Base-by-base conservation (phyloP, 2,113 vertebrate species). In the Eretmochelys imbricata region DNA sequence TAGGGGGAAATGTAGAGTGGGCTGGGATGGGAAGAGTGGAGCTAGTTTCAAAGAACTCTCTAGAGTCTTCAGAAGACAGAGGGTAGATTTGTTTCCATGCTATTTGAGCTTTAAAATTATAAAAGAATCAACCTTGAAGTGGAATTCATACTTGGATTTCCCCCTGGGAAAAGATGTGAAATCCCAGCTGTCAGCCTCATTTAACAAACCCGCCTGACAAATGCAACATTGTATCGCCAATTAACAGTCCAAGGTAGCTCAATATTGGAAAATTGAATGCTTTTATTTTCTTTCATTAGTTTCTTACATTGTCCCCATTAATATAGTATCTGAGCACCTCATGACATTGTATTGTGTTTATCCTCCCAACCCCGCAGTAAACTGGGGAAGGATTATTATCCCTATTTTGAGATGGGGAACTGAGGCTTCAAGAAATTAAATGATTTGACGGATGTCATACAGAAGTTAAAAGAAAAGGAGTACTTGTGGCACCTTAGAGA, bases 121-220 rank as follows among this genome's bases (percentile, higher is more conserved):
- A 57, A 57, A 57, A 27, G 25, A 25, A 25, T 57, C 24, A 57
- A 57, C 10, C 55, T 57, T 57, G 55, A 57, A 27, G 24, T 57
- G 55, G 55, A 57, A 57, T 57, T 57, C 55, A 57, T 57, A 57
- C 10, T 27, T 57, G 55, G 55, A 27, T 57, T 57, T 57, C 25
- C 29, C 57, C 29, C 11, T 31, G 57, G 57, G 13, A 31, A 62
- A 62, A 62, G 5, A 62, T 12, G 25, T 80, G 69, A 49, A 69
- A 88, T 1, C 57, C n/a, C 57, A 84, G 1, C 9, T 89, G 82
- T 10, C 16, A 1, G 5, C 29, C 84, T 88, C 1, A 0, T 8
- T 84, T 84, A 19, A 3, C 1, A 84, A 90, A 85, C 59, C 3
- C 59, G 1, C 69, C 38, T 91, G 35, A 85, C 10, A 50, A 51